These are phyloP conservation scores for Bostrychus sinensis DNA, from an alignment of 2,113 vertebrate species.

Conservation along the genomic window DNA sequence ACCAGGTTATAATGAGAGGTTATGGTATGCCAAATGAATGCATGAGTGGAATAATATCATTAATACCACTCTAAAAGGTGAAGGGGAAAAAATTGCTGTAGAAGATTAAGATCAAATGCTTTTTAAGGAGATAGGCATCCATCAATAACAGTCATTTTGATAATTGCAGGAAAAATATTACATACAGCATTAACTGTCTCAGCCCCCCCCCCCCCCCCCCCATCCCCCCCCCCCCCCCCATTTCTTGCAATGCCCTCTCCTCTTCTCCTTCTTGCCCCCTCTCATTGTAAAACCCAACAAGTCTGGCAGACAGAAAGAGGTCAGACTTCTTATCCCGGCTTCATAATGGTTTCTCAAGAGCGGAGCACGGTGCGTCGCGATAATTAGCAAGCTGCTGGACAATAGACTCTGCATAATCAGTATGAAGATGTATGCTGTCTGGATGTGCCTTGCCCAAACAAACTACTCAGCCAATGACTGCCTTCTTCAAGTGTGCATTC, in stretches of 20 bases:
- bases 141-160: too few species aligned
- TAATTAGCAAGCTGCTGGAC: conserved; percentile 66
- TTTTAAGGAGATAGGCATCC: too few species aligned
- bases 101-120: too few species aligned
- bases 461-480: conserved; percentile 46
- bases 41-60: conserved; percentile 47
- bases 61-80: conserved; percentile 36
- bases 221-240: neutral
- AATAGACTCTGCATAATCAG: conserved; percentile 71
- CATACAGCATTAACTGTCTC: too few species aligned
- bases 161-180: too few species aligned
- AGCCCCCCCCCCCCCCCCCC: too few species aligned
- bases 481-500: conserved; percentile 58
- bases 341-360: conserved; percentile 72
- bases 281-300: conserved; percentile 62
- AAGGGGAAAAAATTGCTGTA: too few species aligned
- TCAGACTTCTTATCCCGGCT: conserved; percentile 69
- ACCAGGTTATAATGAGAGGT: conserved; percentile 30
- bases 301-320: conserved; percentile 67
- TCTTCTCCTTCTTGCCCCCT: conserved; percentile 14
- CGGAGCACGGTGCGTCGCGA: conserved; percentile 53
- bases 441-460: conserved; percentile 39
- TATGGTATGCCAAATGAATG: conserved; percentile 40
- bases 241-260: conserved; percentile 15
- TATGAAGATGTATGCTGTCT: conserved; percentile 61